These are phyloP conservation scores for Pangasianodon hypophthalmus DNA, from an alignment of 2,113 vertebrate genomes.

Conservation along the genomic window DNA sequence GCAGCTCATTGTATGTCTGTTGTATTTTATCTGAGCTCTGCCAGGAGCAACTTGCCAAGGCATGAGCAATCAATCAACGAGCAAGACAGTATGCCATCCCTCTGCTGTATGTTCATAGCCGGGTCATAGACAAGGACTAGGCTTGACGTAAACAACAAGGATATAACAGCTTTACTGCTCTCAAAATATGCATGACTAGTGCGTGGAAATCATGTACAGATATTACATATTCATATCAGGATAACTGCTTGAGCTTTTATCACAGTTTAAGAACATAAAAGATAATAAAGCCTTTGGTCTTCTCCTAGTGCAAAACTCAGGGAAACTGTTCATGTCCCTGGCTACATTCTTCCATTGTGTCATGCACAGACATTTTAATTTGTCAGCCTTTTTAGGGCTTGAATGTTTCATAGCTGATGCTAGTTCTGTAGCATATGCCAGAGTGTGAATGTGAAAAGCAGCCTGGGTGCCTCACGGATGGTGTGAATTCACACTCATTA, in stretches of 20 bases:
- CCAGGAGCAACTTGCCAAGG: conserved; percentile 48
- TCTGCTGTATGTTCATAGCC: conserved; percentile 48
- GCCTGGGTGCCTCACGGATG: not conserved
- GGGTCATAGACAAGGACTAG: conserved; percentile 55
- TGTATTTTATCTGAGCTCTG: conserved; percentile 19
- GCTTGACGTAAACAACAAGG: conserved; percentile 67
- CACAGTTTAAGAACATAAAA: not conserved
- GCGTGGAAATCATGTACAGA: not conserved
- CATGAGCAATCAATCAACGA: conserved; percentile 55
- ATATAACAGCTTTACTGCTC: conserved; percentile 56
- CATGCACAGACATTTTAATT: not conserved
- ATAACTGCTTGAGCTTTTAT: not conserved
- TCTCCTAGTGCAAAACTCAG: not conserved
- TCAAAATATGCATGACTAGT: conserved; percentile 13
- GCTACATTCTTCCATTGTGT: not conserved
- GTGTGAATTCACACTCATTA: conserved; percentile 40
- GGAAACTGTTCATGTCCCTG: not conserved
- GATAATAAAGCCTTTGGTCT: not conserved
- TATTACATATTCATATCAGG: not conserved
- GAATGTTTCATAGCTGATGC: conserved; percentile 11
- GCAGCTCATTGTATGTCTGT: conserved; percentile 3
- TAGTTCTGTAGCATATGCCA: not conserved
- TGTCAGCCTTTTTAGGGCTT: conserved; percentile 3
- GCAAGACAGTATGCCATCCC: conserved; percentile 42
- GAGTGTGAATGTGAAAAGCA: not conserved